Conservation (phyloP, 2,888 invertebrate genomes). For the Arenicola marina region DNA sequence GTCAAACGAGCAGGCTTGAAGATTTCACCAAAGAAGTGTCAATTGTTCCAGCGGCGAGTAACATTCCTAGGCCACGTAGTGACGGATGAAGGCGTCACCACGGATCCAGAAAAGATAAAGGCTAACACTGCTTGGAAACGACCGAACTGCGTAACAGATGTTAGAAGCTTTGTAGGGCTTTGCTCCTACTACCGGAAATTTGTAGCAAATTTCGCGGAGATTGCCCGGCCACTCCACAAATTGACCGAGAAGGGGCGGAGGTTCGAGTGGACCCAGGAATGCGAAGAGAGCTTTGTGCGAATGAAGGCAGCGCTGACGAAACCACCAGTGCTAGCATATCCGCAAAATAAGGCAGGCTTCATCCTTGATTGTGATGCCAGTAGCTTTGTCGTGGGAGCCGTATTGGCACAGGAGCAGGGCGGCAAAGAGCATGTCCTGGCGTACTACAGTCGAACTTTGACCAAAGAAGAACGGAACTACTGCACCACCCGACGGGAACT, state of each 20-base stretch:
- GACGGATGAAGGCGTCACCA: not conserved
- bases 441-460: constrained; percentile 19
- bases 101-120: not conserved
- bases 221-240: constrained; percentile 7
- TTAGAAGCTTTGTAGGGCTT: constrained; percentile 9
- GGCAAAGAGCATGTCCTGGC: constrained; percentile 33
- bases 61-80: constrained; percentile 24
- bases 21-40: constrained; percentile 24
- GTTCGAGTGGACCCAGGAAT: constrained; percentile 16
- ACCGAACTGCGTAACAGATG: not conserved
- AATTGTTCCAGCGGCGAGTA: constrained; percentile 21
- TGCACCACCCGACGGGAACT: constrained; percentile 28
- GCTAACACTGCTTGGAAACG: not conserved
- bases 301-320: constrained; percentile 22
- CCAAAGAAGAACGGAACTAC: constrained; percentile 17
- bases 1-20: constrained; percentile 12
- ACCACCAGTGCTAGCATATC: constrained; percentile 19
- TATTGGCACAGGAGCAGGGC: constrained; percentile 24
- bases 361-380: constrained; percentile 38
- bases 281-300: constrained; percentile 14
- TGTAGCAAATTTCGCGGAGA: constrained; percentile 8
- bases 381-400: constrained; percentile 32
- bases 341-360: constrained; percentile 19
- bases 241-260: constrained; percentile 9
- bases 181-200: constrained; percentile 11